phyloP scores from a whole-genome alignment of 2,113 vertebrate species.

The Nycticebus coucang region DNA sequence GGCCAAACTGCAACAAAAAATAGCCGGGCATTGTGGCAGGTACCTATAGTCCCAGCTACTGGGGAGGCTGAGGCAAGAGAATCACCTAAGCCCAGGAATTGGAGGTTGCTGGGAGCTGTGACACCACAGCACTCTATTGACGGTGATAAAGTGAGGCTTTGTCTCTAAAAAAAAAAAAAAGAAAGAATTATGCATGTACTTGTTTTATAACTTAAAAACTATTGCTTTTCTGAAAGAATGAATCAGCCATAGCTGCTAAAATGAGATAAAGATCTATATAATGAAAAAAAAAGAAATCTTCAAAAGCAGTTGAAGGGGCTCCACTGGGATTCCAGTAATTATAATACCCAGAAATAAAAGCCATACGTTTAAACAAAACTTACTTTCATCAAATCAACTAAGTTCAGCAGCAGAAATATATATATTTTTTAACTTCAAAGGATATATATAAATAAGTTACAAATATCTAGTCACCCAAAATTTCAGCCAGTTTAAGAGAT shows the following conservation, averaged over 20 bases:
- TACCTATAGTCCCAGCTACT: no score
- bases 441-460: not conserved
- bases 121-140: no score
- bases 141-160: no score
- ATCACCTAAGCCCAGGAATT: not conserved
- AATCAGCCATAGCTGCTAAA: constrained; percentile 2
- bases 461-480: constrained; percentile 32
- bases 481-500: constrained; percentile 3
- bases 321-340: not conserved
- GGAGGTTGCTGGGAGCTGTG: no score
- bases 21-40: no score
- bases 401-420: not conserved
- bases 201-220: constrained; percentile 13
- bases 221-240: not conserved
- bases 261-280: not conserved
- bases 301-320: constrained; percentile 18
- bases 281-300: constrained; percentile 37
- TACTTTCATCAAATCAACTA: not conserved
- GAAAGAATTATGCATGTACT: no score
- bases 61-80: no score
- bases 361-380: not conserved
- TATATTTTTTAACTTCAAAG: not conserved
- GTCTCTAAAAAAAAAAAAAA: no score
- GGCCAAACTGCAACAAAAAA: no score
- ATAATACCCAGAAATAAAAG: constrained; percentile 40